Evolutionary conservation across 1,140 invertebrate genomes (phyloP), one percentile per base, ranked within the genome.

Genomic region (Bombus waltoni): DNA sequence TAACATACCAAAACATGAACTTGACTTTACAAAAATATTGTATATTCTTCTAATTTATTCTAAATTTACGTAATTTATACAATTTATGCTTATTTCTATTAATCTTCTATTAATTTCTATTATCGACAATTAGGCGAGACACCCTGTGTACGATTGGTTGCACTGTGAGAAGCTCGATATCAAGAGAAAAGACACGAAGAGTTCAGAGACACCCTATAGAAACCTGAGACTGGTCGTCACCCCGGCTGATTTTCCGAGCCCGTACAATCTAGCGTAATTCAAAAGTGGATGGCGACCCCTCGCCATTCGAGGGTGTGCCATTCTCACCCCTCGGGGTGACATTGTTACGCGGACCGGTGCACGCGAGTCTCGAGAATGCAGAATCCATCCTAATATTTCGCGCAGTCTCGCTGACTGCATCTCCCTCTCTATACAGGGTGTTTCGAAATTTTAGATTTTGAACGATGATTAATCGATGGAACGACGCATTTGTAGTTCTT

Each of bases 261-360:
- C 79, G 79, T 81, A 72, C 79, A 81, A 81, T 81, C 66, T 72
- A 72, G 66, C 47, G 47, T 71, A 71, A 81, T 72, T 81, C 47
- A 81, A 42, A 72, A 81, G 79, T 57, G 47, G 42, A 78, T 38
- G 77, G 62, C 62, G 65, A 68, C 65, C 65, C 28, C 35, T 70
- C 25, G 78, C 28, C 22, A 47, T 35, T 81, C 66, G 66, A 72
- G 68, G 68, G 68, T 81, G 28, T 44, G 59, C 44, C 32, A 28
- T 44, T 71, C 66, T 22, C 44, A 66, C 62, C 42, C 59, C 44
- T 15, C 25, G 40, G 66, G 68, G 68, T 57, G 68, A 68, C 79
- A 81, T 81, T 81, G 79, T 81, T 72, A 70, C 65, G 3, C 32
- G 11, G 40, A 22, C 40, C n/a, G 38, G n/a, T 38, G 13, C 22